Base-by-base conservation (phyloP, 2,888 invertebrate species). In the Lithosia quadra region DNA sequence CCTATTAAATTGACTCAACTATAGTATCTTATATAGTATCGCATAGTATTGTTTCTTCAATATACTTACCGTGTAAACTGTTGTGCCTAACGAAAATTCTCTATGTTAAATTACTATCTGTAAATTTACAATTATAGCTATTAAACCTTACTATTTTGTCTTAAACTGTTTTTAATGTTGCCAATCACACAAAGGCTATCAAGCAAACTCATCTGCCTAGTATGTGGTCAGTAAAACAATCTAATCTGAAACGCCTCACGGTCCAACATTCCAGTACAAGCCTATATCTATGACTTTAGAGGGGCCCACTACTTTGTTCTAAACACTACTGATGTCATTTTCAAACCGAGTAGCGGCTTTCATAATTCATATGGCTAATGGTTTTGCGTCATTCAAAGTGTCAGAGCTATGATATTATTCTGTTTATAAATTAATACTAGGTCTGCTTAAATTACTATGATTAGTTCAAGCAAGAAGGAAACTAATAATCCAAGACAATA, bases 331-430 rank as follows among this genome's bases (percentile, higher is more conserved):
- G 63, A 68, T 68, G 63, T 68, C 53, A 60, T 68, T 53, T 60
- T 59, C 39, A 55, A 55, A 63, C 36, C 13, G 33, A 11, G 58
- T 24, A 57, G 22, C 24, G 7, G 24, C 24, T 60, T 64, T 59
- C 28, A 60, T 63, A 53, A 63, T 63, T 59, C 68, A 58, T 58
- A 63, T 59, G 8, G 33, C 67, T 67, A 49, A 67, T 59, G 24
- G 36, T 67, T 67, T 24, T 59, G 34, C 58, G 9, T 60, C 36
- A 13, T 49, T 43, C n/a, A 22, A 28, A 57, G 28, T 13, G 28
- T 21, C 2, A n/a, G n/a, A n/a, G n/a, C n/a, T n/a, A n/a, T n/a
- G n/a, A n/a, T n/a, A n/a, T n/a, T n/a, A 28, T 66, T 55, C n/a
- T 53, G 36, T 66, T 28, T 15, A 28, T 2, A 22, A 53, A 55